Evolutionary conservation across 2,797 vertebrate species (phyloP), one percentile per base, ranked within the genome.

Genomic region (Pangasius djambal): DNA sequence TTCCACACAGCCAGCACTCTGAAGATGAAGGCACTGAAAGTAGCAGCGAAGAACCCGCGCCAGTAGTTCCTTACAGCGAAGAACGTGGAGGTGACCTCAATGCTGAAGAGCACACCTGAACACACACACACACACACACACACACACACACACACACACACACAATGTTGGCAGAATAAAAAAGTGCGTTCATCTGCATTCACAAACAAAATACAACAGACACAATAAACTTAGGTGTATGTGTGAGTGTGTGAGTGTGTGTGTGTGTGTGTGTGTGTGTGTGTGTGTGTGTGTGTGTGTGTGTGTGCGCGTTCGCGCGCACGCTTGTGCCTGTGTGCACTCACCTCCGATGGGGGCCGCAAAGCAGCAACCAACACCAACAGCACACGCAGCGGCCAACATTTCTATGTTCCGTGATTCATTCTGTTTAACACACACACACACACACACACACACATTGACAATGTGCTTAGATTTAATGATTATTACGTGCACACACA

Each of bases 11-110:
- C 98, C 10, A 99, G 95, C 1, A 99, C 98, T 61, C 98, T 96
- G 95, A 99, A 99, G 95, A 99, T 98, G 95, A 99, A 99, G 93
- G 98, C 98, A 74, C 98, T 99, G 95, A 99, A 99, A 48, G 98
- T 98, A 87, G 98, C 98, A 0, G 98, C 97, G 0, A 99, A 99
- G 95, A 99, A 99, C 50, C 98, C 98, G 0, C 98, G 97, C 98
- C 98, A 99, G 87, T 99, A 99, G 94, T 99, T 99, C 89, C 98
- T 96, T 92, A 99, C 98, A 0, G 98, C 98, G 0, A 99, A 99
- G 96, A 99, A 99, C 1, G 98, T 99, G 70, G 98, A 99, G 10
- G 98, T 99, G 94, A 99, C 98, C 92, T 99, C 98, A 0, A 99
- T 99, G 92, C 98, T 99, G 95, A 99, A 99, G 85, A 99, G 95